Base-by-base conservation (phyloP, 2,888 invertebrate genomes). In the Gastracanthus pulcherrimus region DNA sequence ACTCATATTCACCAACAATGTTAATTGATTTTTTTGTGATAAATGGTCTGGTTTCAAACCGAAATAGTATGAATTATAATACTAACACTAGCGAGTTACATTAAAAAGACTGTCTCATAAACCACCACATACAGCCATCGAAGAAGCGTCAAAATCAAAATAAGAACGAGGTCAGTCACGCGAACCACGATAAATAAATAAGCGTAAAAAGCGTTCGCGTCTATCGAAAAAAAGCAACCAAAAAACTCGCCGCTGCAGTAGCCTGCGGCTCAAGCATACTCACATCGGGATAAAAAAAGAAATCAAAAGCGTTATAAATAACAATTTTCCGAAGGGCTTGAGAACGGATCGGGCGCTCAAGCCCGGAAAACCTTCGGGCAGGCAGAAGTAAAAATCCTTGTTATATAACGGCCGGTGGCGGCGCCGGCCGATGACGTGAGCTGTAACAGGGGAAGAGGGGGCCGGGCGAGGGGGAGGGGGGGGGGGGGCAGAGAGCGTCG, bases 381-480 rank as follows among this genome's bases (percentile, higher is more conserved):
- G 69, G 16, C n/a, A 38, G 41, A 78, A 78, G 78, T 78, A 78
- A 72, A 78, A 78, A 72, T 64, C 64, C 62, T 72, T 72, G 78
- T 78, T 64, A 64, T 66, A 66, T 78, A 78, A 71, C 51, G 62
- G n/a, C 19, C 26, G 29, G 16, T 26, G 23, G 26, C 13, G 13
- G 29, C 58, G 58, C 31, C 38, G 23, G 19, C 36, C 60, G 69
- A 60, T 77, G 77, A 77, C 64, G 70, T 48, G 77, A 66, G 9
- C 36, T 36, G 34, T 62, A 34, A 34, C 34, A 5, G 34, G 4
- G 4, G 16, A 16, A 4, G 45, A 31, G 9, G 69, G 69, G 29
- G 16, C 2, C 31, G 31, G 34, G 69, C 19, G 48, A 19, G 69
- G 69, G 29, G 16, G 3, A 31, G 31, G 34, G 69, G 34, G 48